A percentile compares a stretch with the other conserved stretches of the same genome.
Evolutionary conservation across 2,888 invertebrate species (phyloP).

Genomic region (Anthophora plumipes): DNA sequence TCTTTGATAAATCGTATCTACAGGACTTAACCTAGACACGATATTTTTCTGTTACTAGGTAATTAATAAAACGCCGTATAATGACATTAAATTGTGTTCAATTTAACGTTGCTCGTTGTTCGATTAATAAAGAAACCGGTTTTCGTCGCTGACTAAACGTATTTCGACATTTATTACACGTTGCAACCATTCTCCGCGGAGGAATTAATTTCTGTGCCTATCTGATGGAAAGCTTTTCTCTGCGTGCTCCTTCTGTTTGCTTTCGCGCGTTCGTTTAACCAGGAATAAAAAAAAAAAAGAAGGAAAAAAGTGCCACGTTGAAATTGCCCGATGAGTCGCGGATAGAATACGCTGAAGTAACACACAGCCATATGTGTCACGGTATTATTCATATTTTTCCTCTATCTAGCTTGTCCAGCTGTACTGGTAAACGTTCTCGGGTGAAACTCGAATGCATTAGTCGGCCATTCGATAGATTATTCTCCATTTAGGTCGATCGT

Average conservation of each 20-base stretch:
- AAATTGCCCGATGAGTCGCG: constrained; percentile 17
- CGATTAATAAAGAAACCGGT: constrained; percentile 39
- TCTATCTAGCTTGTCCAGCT: not conserved
- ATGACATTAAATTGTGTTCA: constrained; percentile 6
- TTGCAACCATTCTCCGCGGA: not conserved
- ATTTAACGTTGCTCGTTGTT: constrained; percentile 10
- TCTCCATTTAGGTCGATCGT: constrained; percentile 2
- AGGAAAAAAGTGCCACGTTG: not conserved
- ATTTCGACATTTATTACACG: constrained; percentile 38
- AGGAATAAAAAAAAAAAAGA: too few species aligned
- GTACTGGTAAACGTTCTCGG: not conserved
- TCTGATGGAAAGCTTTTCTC: constrained; percentile 30
- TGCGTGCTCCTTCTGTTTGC: not conserved
- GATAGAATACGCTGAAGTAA: constrained; percentile 23
- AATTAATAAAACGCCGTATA: constrained; percentile 3
- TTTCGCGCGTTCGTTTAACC: not conserved
- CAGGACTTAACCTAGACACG: too few species aligned
- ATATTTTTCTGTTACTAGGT: too few species aligned
- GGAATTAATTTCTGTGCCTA: constrained; percentile 33
- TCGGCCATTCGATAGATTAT: not conserved
- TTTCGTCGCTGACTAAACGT: constrained; percentile 19
- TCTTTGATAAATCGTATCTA: too few species aligned
- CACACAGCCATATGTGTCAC: constrained; percentile 29
- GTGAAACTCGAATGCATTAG: constrained; percentile 4
- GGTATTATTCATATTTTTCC: constrained; percentile 6